Base-by-base conservation (phyloP, 2,888 invertebrate species). In the Melieria picta region DNA sequence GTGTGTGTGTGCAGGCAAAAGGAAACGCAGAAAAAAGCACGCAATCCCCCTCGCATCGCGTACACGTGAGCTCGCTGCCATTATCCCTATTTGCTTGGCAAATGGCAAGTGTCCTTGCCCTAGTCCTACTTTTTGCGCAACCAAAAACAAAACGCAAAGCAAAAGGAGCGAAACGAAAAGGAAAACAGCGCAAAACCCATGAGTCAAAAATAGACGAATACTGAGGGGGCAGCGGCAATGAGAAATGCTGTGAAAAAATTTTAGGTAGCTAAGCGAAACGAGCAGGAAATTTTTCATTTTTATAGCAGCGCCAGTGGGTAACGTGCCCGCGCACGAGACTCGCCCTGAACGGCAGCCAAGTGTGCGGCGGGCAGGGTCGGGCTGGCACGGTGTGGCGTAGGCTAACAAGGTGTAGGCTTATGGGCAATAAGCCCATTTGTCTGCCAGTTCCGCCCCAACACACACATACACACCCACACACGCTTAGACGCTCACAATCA, bases 21-120 rank as follows among this genome's bases (percentile, higher is more conserved):
- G 61, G 61, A 67, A 67, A 45, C 61, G 60, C 50, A 60, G 50
- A 56, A 50, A 67, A 67, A 61, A 67, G 50, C 48, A 48, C 60
- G 67, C 50, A 60, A 50, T 67, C 60, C 60, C 60, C 67, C 61
- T 60, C 67, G 52, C 42, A 50, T 63, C 52, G 48, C 42, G 46
- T 61, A 60, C 43, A 16, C 50, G 48, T 52, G 48, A 42, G 5
- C 57, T 47, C 6, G 42, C 48, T 52, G 65, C 65, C 57, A 67
- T 60, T 61, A 67, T 67, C 67, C 67, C 67, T 67, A 67, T 67
- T 67, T 67, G 67, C 67, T 67, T 67, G 67, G 67, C 67, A 67
- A 67, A 52, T 65, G 56, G 56, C 71, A 76, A 76, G 74, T 81
- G 84, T 81, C 84, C 84, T 83, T 84, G 84, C 77, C 83, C 83